Percentiles rank a stretch among this genome's conserved stretches.
phyloP scores from a whole-genome alignment of 2,797 vertebrate species.

The Halcyon smyrnensis region DNA sequence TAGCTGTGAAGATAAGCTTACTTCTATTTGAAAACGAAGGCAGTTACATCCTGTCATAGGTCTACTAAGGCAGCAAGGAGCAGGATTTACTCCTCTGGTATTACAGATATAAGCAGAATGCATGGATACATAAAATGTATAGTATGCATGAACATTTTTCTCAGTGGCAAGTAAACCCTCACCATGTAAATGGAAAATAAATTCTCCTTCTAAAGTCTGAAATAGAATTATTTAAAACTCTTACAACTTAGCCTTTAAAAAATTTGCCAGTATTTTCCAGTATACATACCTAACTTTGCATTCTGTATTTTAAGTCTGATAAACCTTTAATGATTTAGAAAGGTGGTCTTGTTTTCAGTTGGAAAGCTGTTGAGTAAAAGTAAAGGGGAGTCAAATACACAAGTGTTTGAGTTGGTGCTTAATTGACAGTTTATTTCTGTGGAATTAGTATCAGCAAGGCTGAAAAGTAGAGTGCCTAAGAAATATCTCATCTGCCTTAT shows the following conservation, averaged over 20 bases:
- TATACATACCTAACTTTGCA: background rate
- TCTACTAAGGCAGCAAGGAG: background rate
- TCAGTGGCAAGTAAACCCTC: background rate
- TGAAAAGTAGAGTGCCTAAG: background rate
- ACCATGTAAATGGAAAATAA: background rate
- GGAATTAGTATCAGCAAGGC: background rate
- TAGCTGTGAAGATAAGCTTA: background rate
- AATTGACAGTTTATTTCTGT: background rate
- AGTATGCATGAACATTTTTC: background rate
- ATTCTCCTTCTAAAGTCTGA: background rate
- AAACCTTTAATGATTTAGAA: background rate
- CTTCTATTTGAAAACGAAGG: background rate
- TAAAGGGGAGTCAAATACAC: background rate
- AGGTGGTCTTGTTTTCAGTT: background rate
- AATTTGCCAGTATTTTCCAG: background rate
- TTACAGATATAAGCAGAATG: background rate
- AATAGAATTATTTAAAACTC: background rate
- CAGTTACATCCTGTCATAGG: background rate
- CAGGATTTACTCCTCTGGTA: background rate
- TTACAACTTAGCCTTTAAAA: background rate
- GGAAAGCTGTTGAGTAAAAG: background rate
- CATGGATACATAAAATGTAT: background rate
- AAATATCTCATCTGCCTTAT: background rate
- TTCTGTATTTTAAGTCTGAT: background rate
- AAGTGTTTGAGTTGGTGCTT: background rate